Evolutionary conservation across 2,888 invertebrate genomes (phyloP), one percentile per base, ranked within the genome.

Genomic region (Megaustenia siamemsis): DNA sequence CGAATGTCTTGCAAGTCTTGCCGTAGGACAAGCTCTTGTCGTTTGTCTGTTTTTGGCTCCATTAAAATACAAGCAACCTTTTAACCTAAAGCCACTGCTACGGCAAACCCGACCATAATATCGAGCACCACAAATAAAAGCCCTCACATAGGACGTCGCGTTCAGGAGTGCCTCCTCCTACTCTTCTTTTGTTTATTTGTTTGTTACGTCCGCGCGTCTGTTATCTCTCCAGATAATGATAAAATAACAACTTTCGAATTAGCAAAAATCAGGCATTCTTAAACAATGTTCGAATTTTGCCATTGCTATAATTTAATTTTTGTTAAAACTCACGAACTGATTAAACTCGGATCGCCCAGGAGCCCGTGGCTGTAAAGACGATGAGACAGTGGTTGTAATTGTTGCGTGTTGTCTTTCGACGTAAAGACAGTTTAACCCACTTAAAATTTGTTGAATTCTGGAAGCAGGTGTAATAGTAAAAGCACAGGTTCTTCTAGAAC

Each of bases 231-330:
- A 18, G 69, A 69, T 69, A 69, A 69, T 69, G 38, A 40, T 15
- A 24, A 40, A 69, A 69, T 69, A 38, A 69, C 69, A 69, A 40
- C 40, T 38, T 10, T 69, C 69, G 40, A 69, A 69, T 69, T 69
- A 69, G 12, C 40, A 69, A 40, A 69, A 69, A 69, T 69, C 69
- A 69, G 24, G 1, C 21, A n/a, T 24, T 24, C 40, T 24, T 15
- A 24, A 6, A 69, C 21, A 40, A 69, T 6, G 4, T 24, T 69
- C 38, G 38, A 38, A 69, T 69, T 69, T 40, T 21, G 69, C 40
- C 69, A 69, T 40, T 21, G 10, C 18, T 40, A 21, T 69, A 38
- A 69, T 24, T 69, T 69, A 21, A 12, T 40, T 38, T 3, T n/a
- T n/a, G n/a, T n/a, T n/a, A n/a, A n/a, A n/a, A n/a, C n/a, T n/a